Base-by-base conservation (phyloP, 2,888 invertebrate genomes). In the Drosophila incognita region DNA sequence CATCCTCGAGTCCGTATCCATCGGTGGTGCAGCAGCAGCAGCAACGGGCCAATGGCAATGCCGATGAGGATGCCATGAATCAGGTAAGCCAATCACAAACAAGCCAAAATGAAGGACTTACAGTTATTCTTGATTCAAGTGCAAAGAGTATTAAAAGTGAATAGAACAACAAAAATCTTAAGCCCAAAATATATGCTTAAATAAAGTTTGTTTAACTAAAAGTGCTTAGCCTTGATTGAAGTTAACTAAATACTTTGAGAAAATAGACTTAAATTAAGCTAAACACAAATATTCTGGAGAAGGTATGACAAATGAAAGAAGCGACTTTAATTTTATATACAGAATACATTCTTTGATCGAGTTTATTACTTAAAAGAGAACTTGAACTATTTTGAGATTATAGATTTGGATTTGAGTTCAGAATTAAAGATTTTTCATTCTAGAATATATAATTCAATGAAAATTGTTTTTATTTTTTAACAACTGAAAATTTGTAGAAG, bases 1-100 rank as follows among this genome's bases (percentile, higher is more conserved):
- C 93, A n/a, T 92, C 93, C 38, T 92, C 93, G 53, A 93, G 93
- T 80, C 93, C 93, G 42, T 93, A 93, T 75, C 93, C 93, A n/a
- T 87, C 91, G 49, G 89, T 87, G 48, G 89, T 87, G 69, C 89
- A 86, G 64, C 89, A 90, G 67, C 89, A 87, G 68, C 86, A 83
- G 65, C 90, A 92, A 64, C 68, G 92, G 76, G 56, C 89, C 70
- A 87, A 87, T 52, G 87, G 90, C 59, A 85, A 84, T 56, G 92
- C 92, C 64, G 93, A 93, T 36, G 93, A 93, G 71, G 93, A 92
- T 65, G 90, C 91, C 79, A 93, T 93, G 91, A 92, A 90, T 86
- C 93, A 93, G 92, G 93, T 93, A 79, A 86, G 87, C 76, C 49
- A 24, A 38, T 5, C 15, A n/a, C 18, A 13, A 15, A 21, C 21